A percentile compares a stretch with the other conserved stretches of the same genome.
Conservation (phyloP, 2,113 vertebrate species). For the Coregonus clupeaformis region DNA sequence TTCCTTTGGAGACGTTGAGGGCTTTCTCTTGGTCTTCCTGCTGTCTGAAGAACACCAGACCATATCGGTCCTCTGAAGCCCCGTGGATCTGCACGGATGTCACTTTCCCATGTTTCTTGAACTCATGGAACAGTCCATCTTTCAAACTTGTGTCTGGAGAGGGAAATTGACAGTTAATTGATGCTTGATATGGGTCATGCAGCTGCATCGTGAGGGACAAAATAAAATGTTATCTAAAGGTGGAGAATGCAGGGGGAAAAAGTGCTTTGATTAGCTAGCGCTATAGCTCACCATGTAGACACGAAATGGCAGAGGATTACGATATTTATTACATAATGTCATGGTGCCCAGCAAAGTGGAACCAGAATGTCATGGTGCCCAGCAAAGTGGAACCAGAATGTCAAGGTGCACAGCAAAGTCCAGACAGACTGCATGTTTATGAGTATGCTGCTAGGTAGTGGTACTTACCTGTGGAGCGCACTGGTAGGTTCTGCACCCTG, state of each 20-base stretch:
- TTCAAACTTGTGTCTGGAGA: slow-evolving; percentile 94
- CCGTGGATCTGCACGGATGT: slow-evolving; percentile 98
- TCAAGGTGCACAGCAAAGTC: too few relatives aligned
- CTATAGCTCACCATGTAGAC: too few relatives aligned
- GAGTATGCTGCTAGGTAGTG: background rate
- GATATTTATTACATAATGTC: background rate
- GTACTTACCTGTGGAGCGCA: slow-evolving; percentile 91
- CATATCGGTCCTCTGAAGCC: slow-evolving; percentile 92
- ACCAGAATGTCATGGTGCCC: background rate
- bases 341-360: background rate
- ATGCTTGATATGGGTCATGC: background rate
- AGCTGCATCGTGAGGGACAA: background rate
- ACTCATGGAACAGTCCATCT: slow-evolving; percentile 98
- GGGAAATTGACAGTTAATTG: slow-evolving; percentile 12
- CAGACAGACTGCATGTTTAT: background rate
- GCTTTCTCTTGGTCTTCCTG: slow-evolving; percentile 99
- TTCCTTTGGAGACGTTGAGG: slow-evolving; percentile 92
- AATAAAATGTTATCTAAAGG: background rate
- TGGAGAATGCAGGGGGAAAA: background rate
- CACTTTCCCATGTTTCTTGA: slow-evolving; percentile 99
- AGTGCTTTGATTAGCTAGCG: background rate
- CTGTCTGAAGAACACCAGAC: slow-evolving; percentile 98
- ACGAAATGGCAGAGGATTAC: too few relatives aligned
- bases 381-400: background rate
- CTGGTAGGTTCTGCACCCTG: slow-evolving; percentile 98